A percentile compares a stretch with the other conserved stretches of the same genome.
Evolutionary conservation across 2,888 invertebrate species (phyloP).

Genomic region (Octodonta nipae): DNA sequence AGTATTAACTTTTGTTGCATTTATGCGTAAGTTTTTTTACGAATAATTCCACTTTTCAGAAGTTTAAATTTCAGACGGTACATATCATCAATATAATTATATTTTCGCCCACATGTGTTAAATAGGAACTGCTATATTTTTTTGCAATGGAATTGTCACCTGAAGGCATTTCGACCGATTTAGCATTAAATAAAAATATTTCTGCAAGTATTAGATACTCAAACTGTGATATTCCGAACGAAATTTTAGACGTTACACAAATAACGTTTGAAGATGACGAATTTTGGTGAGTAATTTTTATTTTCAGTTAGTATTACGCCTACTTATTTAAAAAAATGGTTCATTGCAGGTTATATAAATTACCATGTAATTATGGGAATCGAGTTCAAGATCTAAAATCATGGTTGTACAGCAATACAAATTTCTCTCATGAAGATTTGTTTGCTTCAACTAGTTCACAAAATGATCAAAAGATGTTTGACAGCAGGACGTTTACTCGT

Average conservation of each 20-base stretch:
- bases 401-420: slow-evolving; percentile 10
- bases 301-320: neutral
- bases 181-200: slow-evolving; percentile 9
- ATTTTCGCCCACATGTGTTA: no score
- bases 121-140: no score
- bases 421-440: slow-evolving; percentile 2
- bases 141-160: slow-evolving; percentile 26
- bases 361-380: slow-evolving; percentile 6
- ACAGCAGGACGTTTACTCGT: slow-evolving; percentile 56
- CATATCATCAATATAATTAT: no score
- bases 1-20: no score
- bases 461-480: slow-evolving; percentile 40
- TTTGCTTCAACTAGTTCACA: slow-evolving; percentile 1
- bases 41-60: no score
- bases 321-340: no score
- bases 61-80: no score
- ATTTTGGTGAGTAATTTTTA: slow-evolving; percentile 41
- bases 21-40: no score
- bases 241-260: slow-evolving; percentile 43
- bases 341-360: slow-evolving; percentile 15
- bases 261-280: slow-evolving; percentile 45
- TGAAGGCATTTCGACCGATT: slow-evolving; percentile 20
- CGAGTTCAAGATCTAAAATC: slow-evolving; percentile 10
- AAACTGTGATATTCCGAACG: slow-evolving; percentile 5
- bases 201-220: neutral